These are phyloP conservation scores for Ennomos quercinarius DNA, from an alignment of 2,888 invertebrate genomes.

Conservation along the genomic window DNA sequence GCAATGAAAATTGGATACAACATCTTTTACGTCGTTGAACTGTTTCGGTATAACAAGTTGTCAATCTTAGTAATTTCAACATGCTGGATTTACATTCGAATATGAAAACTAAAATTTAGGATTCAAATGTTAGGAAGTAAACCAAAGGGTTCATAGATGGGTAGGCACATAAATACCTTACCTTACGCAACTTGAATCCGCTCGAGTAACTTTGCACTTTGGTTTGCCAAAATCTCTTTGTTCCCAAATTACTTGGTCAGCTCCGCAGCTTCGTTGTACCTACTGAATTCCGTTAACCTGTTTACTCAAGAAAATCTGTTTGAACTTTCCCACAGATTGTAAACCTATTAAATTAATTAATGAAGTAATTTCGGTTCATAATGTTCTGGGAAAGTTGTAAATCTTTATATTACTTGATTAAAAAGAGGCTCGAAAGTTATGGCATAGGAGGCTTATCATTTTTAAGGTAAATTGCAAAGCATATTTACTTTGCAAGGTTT, in stretches of 20 bases:
- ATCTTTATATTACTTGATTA: no score
- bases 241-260: slow-evolving; percentile 34
- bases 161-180: slow-evolving; percentile 27
- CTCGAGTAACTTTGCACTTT: slow-evolving; percentile 32
- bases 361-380: slow-evolving; percentile 18
- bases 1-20: no score
- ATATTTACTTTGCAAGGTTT: no score
- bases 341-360: slow-evolving; percentile 23
- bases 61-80: background rate
- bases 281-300: slow-evolving; percentile 27
- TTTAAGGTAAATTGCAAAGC: no score
- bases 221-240: slow-evolving; percentile 33
- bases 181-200: slow-evolving; percentile 28
- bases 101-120: no score
- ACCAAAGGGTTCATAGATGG: slow-evolving; percentile 20
- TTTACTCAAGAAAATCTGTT: slow-evolving; percentile 29
- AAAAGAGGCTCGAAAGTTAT: background rate
- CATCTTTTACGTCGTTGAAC: no score
- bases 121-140: slow-evolving; percentile 24
- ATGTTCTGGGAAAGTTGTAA: background rate
- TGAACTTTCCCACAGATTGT: slow-evolving; percentile 22
- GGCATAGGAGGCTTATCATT: background rate
- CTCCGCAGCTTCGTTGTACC: slow-evolving; percentile 23
- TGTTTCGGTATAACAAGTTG: background rate
- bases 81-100: no score